Base-by-base conservation (phyloP, 2,888 invertebrate species). In the Mesochorus sp. region DNA sequence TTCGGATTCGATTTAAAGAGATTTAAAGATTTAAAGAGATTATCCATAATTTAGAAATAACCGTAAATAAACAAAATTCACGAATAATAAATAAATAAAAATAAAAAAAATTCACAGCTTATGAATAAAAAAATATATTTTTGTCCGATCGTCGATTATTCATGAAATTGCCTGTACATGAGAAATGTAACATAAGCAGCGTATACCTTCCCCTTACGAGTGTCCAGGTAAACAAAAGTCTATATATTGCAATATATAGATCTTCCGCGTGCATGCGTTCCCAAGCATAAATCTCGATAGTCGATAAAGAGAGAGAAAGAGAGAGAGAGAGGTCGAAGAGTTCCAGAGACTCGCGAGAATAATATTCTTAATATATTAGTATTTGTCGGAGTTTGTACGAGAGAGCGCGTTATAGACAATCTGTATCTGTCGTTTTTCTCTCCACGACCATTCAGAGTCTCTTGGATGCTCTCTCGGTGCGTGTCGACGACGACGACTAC, bases 381-480 rank as follows among this genome's bases (percentile, higher is more conserved):
- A 39, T 61, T 61, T 3, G 59, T 28, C 34, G 6, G 39, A 71
- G n/a, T n/a, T 61, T 12, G 49, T 24, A 26, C 24, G 47, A 24
- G 39, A 14, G 49, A 53, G 42, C 53, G 12, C n/a, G n/a, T n/a
- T 8, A 28, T 14, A 28, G 21, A 47, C 59, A n/a, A 53, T 72
- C 28, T 62, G 5, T 26, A 24, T 53, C 31, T 28, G 21, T 8
- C 3, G n/a, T n/a, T n/a, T n/a, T n/a, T n/a, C n/a, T n/a, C n/a
- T n/a, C n/a, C n/a, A n/a, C n/a, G n/a, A n/a, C n/a, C n/a, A n/a
- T n/a, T n/a, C n/a, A n/a, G n/a, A n/a, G n/a, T n/a, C n/a, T n/a
- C n/a, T n/a, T n/a, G n/a, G n/a, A n/a, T n/a, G n/a, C n/a, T n/a
- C n/a, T n/a, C n/a, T n/a, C 17, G 49, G n/a, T 53, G 62, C 71